Base-by-base conservation (phyloP, 2,888 invertebrate genomes). In the Adelognathus sp. region DNA sequence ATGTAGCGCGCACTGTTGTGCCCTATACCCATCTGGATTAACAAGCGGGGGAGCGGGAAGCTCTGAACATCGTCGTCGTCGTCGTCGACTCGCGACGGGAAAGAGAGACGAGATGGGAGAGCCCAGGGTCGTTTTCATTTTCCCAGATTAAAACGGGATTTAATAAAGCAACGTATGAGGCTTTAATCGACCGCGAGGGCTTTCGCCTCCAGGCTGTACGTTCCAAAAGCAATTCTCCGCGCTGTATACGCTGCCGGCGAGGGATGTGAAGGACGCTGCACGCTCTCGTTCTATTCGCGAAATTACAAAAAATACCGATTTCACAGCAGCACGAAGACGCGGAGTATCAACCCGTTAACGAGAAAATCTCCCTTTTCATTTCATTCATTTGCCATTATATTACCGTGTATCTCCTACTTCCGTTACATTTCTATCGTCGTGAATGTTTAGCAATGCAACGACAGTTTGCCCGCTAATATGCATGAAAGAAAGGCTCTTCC, bases 101-200 rank as follows among this genome's bases (percentile, higher is more conserved):
- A 41, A 61, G 54, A 60, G 75, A 75, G 70, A 77, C 41, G 66
- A 56, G 63, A 56, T 54, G 39, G 31, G 54, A 61, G 77, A 63
- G 36, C 44, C 54, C 52, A 71, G 76, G 77, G 80, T 83, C 86
- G 86, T 87, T 88, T 88, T 88, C 88, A 87, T 88, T 89, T 87
- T 86, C 84, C 84, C 84, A 87, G 88, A 88, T 89, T 88, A 89
- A 89, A 88, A 88, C 84, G 84, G 86, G 87, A 89, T 89, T 88
- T 88, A 88, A 89, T 88, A 89, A 88, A 88, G 87, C 88, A 87
- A 88, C 87, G 86, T 88, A 88, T 86, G 87, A 86, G 86, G 85
- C 82, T 87, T 88, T 88, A 89, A 88, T 88, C 88, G 87, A 86
- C 84, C 86, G 76, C 84, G 80, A 74, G 84, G 83, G 50, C 50